Base-by-base conservation (phyloP, 2,113 vertebrate genomes). In the Bos indicus region DNA sequence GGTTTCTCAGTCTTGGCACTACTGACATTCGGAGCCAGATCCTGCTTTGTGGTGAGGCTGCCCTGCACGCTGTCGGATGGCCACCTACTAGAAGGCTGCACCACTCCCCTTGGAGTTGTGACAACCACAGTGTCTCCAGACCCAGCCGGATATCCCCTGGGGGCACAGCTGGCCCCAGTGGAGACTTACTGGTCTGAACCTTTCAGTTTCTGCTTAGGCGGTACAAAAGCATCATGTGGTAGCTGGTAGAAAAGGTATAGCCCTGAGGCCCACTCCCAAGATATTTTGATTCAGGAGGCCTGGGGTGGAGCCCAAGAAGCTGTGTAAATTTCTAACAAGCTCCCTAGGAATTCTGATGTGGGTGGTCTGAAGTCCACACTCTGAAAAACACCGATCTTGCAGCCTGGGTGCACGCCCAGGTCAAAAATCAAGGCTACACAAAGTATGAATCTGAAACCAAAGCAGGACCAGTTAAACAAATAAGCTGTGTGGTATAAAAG, bases 391-490 rank as follows among this genome's bases (percentile, higher is more conserved):
- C n/a, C 74, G 40, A 87, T 95, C 88, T 83, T 88, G 23, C 43
- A 80, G 62, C 74, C 93, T 91, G 83, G 57, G 48, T 95, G 74
- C 84, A 92, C 19, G n/a, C n/a, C 81, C 94, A 95, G 94, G 94
- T 97, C 97, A 97, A 96, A 96, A 96, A 90, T 85, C 92, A 97
- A 97, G 88, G 90, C 94, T 88, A 52, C 17, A 86, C 54, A 92
- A 88, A 88, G 59, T 87, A 74, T 59, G 64, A 96, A 86, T 86
- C 95, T 86, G 96, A 98, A 97, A 97, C 77, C 10, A 28, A 96
- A 97, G 93, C 89, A 95, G 81, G 95, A 77, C 56, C 92, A 95
- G 92, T 97, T 92, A 98, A 98, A 95, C 95, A 97, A 98, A 97
- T 97, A 94, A 91, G 82, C 83, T 88, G 85, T 88, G 97, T 51